Conservation (phyloP, 1,140 invertebrate genomes). For the Bacillus rossius region DNA sequence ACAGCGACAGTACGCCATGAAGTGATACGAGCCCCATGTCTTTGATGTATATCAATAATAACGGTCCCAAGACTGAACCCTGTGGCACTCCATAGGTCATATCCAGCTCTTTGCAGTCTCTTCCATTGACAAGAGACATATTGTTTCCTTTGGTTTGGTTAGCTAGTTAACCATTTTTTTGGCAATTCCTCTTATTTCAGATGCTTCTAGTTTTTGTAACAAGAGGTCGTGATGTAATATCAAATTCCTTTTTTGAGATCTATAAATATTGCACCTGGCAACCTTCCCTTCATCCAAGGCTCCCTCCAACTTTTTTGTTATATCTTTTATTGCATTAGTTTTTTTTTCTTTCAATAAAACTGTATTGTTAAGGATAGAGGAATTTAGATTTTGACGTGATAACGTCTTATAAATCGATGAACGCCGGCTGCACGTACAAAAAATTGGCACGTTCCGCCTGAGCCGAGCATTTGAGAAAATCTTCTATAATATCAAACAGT, state of each 20-base stretch:
- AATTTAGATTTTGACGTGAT: too few species aligned
- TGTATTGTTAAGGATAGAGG: too few species aligned
- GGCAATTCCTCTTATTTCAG: not conserved
- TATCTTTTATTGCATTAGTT: too few species aligned
- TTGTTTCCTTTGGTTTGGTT: not conserved
- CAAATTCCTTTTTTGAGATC: constrained; percentile 17
- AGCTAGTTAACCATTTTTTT: not conserved
- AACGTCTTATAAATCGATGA: too few species aligned
- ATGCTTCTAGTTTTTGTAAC: not conserved
- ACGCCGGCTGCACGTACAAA: too few species aligned
- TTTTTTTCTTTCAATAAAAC: too few species aligned
- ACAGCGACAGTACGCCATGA: not conserved
- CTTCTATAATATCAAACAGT: too few species aligned
- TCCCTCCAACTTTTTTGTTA: too few species aligned
- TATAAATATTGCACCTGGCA: too few species aligned
- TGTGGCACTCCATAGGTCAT: constrained; percentile 9
- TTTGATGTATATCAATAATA: constrained; percentile 19
- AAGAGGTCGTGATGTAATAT: not conserved
- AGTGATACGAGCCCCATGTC: constrained; percentile 5
- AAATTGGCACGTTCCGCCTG: too few species aligned
- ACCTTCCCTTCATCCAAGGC: too few species aligned
- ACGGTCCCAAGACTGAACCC: constrained; percentile 7
- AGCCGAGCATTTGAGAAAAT: too few species aligned
- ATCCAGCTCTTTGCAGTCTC: not conserved
- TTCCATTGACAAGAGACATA: not conserved